Conservation (phyloP, 23 tunicate genomes). For the Aplidium turbinatum region DNA sequence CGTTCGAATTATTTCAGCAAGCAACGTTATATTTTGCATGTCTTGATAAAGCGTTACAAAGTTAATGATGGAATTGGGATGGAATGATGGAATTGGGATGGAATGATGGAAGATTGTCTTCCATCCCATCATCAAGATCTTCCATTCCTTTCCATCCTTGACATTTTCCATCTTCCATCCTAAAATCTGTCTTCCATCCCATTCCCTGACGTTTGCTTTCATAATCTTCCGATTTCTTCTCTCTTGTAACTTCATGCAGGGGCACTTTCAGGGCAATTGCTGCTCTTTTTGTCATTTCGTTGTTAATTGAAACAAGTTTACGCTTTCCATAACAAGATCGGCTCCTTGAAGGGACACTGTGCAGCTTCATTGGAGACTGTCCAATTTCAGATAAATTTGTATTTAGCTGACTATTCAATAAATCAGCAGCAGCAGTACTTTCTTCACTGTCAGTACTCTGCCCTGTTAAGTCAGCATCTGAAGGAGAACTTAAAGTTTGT, state of each 20-base stretch:
- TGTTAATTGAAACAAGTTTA: conserved; percentile 2
- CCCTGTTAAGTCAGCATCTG: not conserved
- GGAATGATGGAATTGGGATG: too few relatives aligned
- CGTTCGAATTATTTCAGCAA: too few relatives aligned
- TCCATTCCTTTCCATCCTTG: too few relatives aligned
- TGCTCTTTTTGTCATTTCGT: conserved; percentile 12
- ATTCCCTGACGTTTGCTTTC: conserved; percentile 15
- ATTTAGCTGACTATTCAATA: conserved; percentile 12
- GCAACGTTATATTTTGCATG: too few relatives aligned
- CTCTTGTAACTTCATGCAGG: not conserved
- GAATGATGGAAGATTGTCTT: too few relatives aligned
- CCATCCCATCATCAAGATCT: too few relatives aligned
- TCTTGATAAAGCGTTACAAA: too few relatives aligned
- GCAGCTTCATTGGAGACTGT: conserved; percentile 2
- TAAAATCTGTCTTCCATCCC: too few relatives aligned
- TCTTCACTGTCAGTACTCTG: conserved; percentile 10
- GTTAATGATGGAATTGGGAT: too few relatives aligned
- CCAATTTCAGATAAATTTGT: conserved; percentile 17
- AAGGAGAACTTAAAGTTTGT: not conserved
- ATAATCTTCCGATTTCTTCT: not conserved
- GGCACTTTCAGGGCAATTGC: conserved; percentile 19
- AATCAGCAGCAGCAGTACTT: not conserved
- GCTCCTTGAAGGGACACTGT: not conserved
- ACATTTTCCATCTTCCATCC: too few relatives aligned
- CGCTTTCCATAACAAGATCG: conserved; percentile 11